A percentile compares a stretch with the other conserved stretches of the same genome.
phyloP scores from a whole-genome alignment of 1,140 invertebrate species.

The Penaeus vannamei region DNA sequence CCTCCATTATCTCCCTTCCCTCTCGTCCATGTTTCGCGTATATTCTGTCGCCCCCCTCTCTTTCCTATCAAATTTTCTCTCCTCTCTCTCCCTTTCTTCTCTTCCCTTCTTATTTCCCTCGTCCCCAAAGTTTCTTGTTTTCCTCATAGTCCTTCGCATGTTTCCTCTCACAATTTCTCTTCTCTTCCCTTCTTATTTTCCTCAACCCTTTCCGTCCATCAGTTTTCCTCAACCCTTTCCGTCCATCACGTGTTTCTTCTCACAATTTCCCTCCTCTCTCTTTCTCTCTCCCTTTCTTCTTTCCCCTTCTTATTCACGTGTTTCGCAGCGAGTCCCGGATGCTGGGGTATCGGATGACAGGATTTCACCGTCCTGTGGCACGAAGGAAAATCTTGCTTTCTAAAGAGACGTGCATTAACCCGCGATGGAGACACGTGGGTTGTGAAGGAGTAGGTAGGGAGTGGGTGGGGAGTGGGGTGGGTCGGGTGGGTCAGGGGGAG shows the following conservation, averaged over 20 bases:
- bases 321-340: no score
- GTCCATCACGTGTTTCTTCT: background rate
- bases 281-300: background rate
- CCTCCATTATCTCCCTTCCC: background rate
- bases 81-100: background rate
- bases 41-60: background rate
- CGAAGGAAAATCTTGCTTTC: no score
- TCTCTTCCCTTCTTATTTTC: background rate
- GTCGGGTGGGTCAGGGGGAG: background rate
- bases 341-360: no score
- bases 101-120: background rate
- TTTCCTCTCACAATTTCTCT: background rate
- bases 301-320: background rate
- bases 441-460: background rate
- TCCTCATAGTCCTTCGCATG: background rate
- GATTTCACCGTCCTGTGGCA: no score
- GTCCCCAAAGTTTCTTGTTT: background rate
- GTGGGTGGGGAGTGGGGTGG: background rate
- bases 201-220: background rate
- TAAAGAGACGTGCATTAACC: no score
- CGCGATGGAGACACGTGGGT: no score
- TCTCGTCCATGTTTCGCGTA: background rate
- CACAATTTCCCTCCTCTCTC: background rate
- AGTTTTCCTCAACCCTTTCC: background rate
- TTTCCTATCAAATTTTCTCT: background rate